A percentile compares a stretch with the other conserved stretches of the same genome.
Evolutionary conservation across 2,888 invertebrate species (phyloP).

Genomic region (Serrognathus titanus): DNA sequence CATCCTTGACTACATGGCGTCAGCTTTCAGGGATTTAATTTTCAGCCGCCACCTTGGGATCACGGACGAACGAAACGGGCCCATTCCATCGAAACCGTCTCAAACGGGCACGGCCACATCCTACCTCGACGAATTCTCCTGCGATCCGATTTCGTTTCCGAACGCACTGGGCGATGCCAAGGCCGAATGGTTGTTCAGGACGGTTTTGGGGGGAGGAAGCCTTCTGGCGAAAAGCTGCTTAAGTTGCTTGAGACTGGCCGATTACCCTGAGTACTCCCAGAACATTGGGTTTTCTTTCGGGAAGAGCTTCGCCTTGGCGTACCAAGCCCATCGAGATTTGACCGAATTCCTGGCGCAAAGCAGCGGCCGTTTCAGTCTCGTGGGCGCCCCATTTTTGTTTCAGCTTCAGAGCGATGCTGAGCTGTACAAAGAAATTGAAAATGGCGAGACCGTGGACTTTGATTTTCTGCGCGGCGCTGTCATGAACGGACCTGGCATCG

Average conservation of each 20-base stretch:
- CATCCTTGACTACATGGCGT: background rate
- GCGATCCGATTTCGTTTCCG: background rate
- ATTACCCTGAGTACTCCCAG: background rate
- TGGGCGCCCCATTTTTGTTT: background rate
- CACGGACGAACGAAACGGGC: background rate
- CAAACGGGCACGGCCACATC: background rate
- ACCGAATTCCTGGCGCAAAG: background rate
- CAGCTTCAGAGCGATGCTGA: background rate
- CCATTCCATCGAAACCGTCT: background rate
- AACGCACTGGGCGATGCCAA: background rate
- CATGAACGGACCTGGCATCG: background rate
- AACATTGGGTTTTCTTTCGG: background rate
- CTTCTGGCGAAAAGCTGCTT: background rate
- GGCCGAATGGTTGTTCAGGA: background rate
- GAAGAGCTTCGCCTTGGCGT: background rate
- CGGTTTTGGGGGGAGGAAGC: background rate
- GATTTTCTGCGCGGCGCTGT: background rate
- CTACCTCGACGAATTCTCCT: background rate
- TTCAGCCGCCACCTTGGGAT: background rate
- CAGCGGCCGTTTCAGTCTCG: background rate
- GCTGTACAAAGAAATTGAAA: background rate
- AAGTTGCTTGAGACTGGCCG: background rate
- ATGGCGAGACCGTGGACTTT: background rate
- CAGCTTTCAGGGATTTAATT: background rate
- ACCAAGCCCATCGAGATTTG: background rate